phyloP scores from a whole-genome alignment of 2,113 vertebrate species.

The Oryzias javanicus region DNA sequence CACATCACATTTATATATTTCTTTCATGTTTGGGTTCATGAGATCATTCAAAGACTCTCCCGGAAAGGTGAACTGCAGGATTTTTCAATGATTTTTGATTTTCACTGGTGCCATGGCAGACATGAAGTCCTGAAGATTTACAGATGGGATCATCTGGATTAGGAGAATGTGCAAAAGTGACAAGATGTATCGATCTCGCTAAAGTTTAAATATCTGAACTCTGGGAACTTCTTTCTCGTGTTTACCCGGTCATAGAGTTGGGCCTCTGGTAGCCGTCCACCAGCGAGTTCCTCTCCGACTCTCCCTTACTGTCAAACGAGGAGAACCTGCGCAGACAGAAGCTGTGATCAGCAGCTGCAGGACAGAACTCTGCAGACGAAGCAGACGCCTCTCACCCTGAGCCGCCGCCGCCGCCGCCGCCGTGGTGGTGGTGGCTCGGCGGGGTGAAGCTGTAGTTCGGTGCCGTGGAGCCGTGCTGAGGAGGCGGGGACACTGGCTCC shows the following conservation, averaged over 20 bases:
- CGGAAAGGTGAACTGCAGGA: too few species aligned
- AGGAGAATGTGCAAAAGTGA: too few species aligned
- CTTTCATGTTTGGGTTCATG: too few species aligned
- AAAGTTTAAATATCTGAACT: too few species aligned
- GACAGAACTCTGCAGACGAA: background rate
- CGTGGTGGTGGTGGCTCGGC: constrained; percentile 66
- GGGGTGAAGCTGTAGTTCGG: constrained; percentile 63
- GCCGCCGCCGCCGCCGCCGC: constrained; percentile 65
- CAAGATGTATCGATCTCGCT: too few species aligned
- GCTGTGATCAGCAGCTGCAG: background rate
- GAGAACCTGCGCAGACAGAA: constrained; percentile 46
- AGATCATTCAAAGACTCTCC: too few species aligned
- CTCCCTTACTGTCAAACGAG: constrained; percentile 69
- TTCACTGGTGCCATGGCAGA: too few species aligned
- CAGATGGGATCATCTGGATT: too few species aligned
- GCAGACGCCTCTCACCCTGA: constrained; percentile 70
- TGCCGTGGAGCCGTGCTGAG: constrained; percentile 60
- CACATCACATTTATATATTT: too few species aligned
- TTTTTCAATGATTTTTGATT: too few species aligned
- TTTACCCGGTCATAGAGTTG: constrained; percentile 81
- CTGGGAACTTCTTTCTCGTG: too few species aligned
- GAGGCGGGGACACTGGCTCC: constrained; percentile 72
- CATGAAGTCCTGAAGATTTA: too few species aligned
- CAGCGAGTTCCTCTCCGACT: constrained; percentile 82
- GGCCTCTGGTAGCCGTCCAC: constrained; percentile 82